These are phyloP conservation scores for Neodiprion lecontei DNA, from an alignment of 1,140 invertebrate genomes.

Conservation along the genomic window DNA sequence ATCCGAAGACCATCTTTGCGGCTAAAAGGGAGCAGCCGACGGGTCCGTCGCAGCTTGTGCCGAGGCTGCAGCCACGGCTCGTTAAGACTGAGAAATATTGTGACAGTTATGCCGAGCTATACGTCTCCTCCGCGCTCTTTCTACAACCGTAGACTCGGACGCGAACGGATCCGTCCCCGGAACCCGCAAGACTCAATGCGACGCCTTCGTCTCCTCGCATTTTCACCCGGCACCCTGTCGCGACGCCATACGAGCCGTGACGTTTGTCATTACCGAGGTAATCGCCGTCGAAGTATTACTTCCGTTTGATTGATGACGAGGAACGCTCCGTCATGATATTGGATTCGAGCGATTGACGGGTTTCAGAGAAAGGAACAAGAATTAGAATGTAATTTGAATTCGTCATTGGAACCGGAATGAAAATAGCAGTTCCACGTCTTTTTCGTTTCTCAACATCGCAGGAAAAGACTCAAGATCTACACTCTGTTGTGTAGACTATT, in stretches of 20 bases:
- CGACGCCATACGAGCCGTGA: neutral
- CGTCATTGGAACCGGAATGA: no score
- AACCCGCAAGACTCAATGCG: neutral
- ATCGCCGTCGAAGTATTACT: no score
- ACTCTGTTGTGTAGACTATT: neutral
- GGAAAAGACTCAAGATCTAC: neutral
- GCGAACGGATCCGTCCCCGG: neutral
- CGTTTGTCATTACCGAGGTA: neutral
- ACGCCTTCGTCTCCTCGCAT: neutral
- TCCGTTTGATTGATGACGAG: neutral
- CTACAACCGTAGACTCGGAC: neutral
- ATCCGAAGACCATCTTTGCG: neutral
- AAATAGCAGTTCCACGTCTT: neutral
- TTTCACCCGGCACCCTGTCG: neutral
- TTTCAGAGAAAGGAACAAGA: no score
- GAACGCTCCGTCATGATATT: no score
- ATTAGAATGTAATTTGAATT: no score
- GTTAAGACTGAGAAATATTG: constrained; percentile 1
- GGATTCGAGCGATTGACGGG: no score
- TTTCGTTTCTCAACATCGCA: neutral
- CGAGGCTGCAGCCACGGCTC: neutral
- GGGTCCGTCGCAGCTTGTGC: neutral
- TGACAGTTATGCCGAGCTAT: neutral
- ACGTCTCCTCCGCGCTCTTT: neutral
- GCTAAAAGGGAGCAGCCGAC: neutral